Base-by-base conservation (phyloP, 2,888 invertebrate species). In the Exocentrus adspersus region DNA sequence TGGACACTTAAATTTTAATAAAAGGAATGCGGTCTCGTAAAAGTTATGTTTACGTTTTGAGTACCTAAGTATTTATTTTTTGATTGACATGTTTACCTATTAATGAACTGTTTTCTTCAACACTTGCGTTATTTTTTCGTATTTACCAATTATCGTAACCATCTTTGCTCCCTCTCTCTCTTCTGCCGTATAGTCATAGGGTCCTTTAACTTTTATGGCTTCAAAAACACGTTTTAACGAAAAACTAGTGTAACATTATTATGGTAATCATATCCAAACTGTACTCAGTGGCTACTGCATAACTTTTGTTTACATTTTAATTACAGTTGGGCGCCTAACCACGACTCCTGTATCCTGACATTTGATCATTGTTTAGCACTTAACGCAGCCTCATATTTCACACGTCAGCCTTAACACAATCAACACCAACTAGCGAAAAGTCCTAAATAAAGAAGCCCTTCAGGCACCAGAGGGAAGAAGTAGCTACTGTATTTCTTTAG, bases 331-430 rank as follows among this genome's bases (percentile, higher is more conserved):
- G 66, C 68, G 66, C 69, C 66, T 66, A 45, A 65, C 65, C 65
- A 60, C 68, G 59, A 45, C 57, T 60, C 24, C 69, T 43, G 52
- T 64, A 68, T 64, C 67, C 67, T 68, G 67, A 70, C 64, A 65
- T 70, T 70, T 67, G 68, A 70, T 67, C 67, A 62, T 50, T 64
- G 65, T 67, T 71, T 71, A 57, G 46, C 57, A 57, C 57, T 45
- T 45, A 57, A 57, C 30, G n/a, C 32, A 57, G 46, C 54, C 46
- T 61, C 57, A 59, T 59, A 41, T 61, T 67, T 67, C 63, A 61
- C 67, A 67, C 64, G 56, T 64, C 53, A 59, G 51, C 58, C 56
- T 59, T 67, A 67, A 67, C 56, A 51, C 57, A 64, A 67, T 64
- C 61, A 59, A 62, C 67, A 67, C 56, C 61, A 61, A 48, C 46